Conservation (phyloP, 2,113 vertebrate genomes). For the Sakesphorus luctuosus region DNA sequence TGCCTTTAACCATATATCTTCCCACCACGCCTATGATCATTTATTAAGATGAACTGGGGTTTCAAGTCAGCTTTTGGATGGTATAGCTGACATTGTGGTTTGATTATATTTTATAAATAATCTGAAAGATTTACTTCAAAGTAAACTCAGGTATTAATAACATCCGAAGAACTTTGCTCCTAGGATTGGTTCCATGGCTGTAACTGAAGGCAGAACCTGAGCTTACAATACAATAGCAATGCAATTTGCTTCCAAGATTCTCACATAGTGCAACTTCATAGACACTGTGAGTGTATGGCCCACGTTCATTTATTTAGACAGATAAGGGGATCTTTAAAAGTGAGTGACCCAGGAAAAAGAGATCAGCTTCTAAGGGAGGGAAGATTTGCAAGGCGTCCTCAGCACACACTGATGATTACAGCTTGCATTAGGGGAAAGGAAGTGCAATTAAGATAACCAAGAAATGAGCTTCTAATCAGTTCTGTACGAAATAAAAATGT, state of each 20-base stretch:
- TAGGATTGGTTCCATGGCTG: not conserved
- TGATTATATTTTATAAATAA: not conserved
- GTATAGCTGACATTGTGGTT: not conserved
- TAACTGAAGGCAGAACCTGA: not conserved
- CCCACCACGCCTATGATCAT: not conserved
- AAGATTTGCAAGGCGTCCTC: not conserved
- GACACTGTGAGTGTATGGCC: not conserved
- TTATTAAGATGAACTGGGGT: not conserved
- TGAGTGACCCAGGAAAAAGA: not conserved
- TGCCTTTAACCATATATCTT: not conserved
- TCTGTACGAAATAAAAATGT: not conserved
- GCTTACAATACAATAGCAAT: not conserved
- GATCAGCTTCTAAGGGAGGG: not conserved
- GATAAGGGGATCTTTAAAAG: not conserved
- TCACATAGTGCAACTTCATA: not conserved
- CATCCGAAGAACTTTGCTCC: rapidly evolving
- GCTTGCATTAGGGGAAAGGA: not conserved
- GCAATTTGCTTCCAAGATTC: not conserved
- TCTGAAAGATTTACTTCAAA: not conserved
- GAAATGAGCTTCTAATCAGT: not conserved
- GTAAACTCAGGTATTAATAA: not conserved
- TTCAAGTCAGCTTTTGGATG: not conserved
- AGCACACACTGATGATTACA: not conserved
- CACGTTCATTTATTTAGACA: not conserved
- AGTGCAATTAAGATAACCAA: not conserved